Conservation (phyloP, 2,888 invertebrate species). For the Apotomis capreana region DNA sequence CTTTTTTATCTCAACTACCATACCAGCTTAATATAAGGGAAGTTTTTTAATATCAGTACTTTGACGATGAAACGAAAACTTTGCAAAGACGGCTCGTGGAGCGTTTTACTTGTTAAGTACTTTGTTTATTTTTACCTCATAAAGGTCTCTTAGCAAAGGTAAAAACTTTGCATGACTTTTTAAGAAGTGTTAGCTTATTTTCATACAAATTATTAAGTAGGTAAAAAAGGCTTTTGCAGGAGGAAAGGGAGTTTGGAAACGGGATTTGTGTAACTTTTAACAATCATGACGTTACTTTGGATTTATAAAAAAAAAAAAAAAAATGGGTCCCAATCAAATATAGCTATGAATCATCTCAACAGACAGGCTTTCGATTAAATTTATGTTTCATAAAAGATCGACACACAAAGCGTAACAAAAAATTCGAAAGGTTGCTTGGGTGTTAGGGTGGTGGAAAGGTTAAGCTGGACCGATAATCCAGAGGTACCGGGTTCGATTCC, state of each 20-base stretch:
- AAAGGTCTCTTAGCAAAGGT: neutral
- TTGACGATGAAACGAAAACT: constrained; percentile 33
- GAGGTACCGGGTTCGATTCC: no score
- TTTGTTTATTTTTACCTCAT: constrained; percentile 24
- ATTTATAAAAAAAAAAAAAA: no score
- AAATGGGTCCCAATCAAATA: no score
- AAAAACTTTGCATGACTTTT: neutral
- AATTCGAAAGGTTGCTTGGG: no score
- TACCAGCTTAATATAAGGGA: constrained; percentile 25
- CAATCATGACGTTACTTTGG: no score
- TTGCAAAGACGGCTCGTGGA: neutral
- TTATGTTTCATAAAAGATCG: no score
- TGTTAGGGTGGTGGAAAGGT: no score
- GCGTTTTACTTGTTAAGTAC: constrained; percentile 1
- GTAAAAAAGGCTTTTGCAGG: neutral
- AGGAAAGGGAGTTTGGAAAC: neutral
- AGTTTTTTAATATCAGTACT: constrained; percentile 37
- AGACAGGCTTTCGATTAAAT: no score
- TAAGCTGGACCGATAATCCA: no score
- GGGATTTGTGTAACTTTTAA: neutral
- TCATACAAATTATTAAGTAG: neutral
- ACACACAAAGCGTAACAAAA: no score
- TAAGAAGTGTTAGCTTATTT: neutral
- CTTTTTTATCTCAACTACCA: constrained; percentile 16
- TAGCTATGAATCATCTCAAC: no score